These are phyloP conservation scores for Condylostylus longicornis DNA, from an alignment of 1,140 invertebrate genomes.

Conservation along the genomic window DNA sequence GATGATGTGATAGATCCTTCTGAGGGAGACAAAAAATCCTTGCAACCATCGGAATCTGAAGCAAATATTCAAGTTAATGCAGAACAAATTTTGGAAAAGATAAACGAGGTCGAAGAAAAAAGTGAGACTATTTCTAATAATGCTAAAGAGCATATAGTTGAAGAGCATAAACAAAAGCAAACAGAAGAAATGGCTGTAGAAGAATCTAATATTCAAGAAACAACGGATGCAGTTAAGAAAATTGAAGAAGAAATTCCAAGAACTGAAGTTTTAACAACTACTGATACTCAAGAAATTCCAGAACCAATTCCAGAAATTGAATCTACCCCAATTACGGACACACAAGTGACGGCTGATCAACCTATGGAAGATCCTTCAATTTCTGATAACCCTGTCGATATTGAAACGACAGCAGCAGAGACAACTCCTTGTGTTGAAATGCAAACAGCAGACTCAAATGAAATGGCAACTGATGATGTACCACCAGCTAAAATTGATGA, in stretches of 20 bases:
- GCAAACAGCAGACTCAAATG: conserved; percentile 1
- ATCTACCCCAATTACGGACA: no score
- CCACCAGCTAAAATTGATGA: background rate
- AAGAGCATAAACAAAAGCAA: background rate
- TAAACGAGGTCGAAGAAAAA: no score
- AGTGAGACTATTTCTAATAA: no score
- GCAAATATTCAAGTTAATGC: no score
- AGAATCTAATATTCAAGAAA: background rate
- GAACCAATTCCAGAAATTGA: conserved; percentile 20
- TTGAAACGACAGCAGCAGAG: conserved; percentile 22
- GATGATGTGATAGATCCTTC: background rate
- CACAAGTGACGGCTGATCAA: conserved; percentile 2
- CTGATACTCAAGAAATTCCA: background rate
- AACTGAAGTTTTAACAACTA: conserved; percentile 3
- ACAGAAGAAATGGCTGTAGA: background rate
- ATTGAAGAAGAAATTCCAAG: background rate
- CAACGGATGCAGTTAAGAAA: background rate
- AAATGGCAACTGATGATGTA: conserved; percentile 24
- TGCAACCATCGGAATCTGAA: no score
- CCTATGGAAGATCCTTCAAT: background rate
- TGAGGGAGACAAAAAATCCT: no score
- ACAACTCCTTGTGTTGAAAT: background rate
- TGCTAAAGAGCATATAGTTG: no score
- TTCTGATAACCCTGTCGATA: conserved; percentile 13
- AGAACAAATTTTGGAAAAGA: no score